Base-by-base conservation (phyloP, 1,140 invertebrate species). In the Rhynchophorus ferrugineus region DNA sequence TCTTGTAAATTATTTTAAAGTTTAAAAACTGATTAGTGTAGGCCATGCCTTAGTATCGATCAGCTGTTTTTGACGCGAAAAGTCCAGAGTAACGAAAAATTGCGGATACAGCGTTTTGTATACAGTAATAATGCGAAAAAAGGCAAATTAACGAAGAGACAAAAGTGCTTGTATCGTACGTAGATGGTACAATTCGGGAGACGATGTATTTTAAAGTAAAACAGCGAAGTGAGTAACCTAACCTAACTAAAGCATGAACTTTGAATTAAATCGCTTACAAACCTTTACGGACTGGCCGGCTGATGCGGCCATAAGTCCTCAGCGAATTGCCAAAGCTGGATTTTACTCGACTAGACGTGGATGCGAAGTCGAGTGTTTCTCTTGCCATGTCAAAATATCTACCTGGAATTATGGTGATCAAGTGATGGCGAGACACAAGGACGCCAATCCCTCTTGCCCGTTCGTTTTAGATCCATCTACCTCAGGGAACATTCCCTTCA, bases 381-480 rank as follows among this genome's bases (percentile, higher is more conserved):
- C 78, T 54, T 91, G 88, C 70, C 76, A 78, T 22, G 69, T 73
- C n/a, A 78, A 74, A 68, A 81, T 89, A 59, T 76, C 78, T 0
- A 76, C 84, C 50, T 89, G 86, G 87, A 78, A 85, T 56, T 85
- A 79, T 67, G 81, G 80, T 3, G 87, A 90, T 62, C 77, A 82
- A 65, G 82, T 80, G 8, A 82, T 83, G 76, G 71, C 67, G 58
- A 71, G 75, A 52, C 85, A 87, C 69, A 71, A 75, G 17, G 67
- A 70, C 38, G 66, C 80, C 29, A 78, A 78, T 62, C 84, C 86
- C 3, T 68, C 75, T 39, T 90, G 87, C 68, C 76, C 78, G 22
- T 90, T 90, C 70, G 80, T 90, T 1, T 55, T 75, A 37, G 73
- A 83, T 66, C 78, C 83, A 1, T 58, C 65, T 24, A 61, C 67